Evolutionary conservation across 2,888 invertebrate genomes (phyloP), one percentile per base, ranked within the genome.

Genomic region (Hemicrepidius hirtus): DNA sequence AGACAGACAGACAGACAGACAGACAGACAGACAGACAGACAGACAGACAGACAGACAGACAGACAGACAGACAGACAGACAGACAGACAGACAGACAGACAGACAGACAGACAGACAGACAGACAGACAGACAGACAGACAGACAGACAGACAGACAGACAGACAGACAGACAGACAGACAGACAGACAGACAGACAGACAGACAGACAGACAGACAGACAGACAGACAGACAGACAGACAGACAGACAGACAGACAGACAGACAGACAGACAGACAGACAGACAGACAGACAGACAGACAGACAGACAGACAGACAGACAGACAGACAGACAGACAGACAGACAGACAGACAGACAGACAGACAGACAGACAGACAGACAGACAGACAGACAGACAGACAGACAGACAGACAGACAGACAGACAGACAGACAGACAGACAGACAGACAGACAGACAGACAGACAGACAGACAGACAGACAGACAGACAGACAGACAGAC

Each of bases 1-100:
- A 53, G 53, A 53, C 53, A 53, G 53, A 53, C 53, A 53, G 53
- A 53, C 21, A 20, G 53, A 53, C 53, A 53, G 53, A 53, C 53
- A 53, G 53, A 53, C 53, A 53, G 53, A 53, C 53, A 53, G 53
- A 53, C 53, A 53, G 53, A 53, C 53, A 53, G 53, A 53, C 53
- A 53, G 53, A 53, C 53, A 53, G 53, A 53, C 53, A 53, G 53
- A 53, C 53, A 44, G 44, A 44, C 44, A 44, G 44, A 44, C 44
- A 44, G 44, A 44, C 44, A 44, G 53, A 53, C 53, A 53, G 53
- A 53, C 53, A 53, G 53, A 53, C 53, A 53, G 53, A 53, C 53
- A 53, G 53, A 53, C 53, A 53, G 53, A 53, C 53, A 53, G 53
- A 53, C 53, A 53, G 53, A 53, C 53, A 53, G 53, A 53, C 53